These are phyloP conservation scores for Dendrolimus houi DNA, from an alignment of 2,888 invertebrate genomes.

Conservation along the genomic window DNA sequence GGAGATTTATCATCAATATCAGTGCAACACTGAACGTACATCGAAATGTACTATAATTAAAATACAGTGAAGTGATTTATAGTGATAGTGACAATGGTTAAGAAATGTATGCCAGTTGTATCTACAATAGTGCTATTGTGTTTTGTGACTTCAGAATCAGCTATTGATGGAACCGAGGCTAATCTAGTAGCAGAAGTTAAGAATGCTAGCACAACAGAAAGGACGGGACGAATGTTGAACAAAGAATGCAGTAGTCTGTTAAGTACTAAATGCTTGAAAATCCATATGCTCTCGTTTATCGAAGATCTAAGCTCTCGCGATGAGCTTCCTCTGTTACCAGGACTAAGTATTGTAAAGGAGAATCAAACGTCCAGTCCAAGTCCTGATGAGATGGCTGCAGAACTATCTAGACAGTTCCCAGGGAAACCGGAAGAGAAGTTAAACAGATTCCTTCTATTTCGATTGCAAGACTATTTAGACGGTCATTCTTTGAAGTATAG, in stretches of 20 bases:
- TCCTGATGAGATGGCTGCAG: slow-evolving; percentile 79
- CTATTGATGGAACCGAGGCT: slow-evolving; percentile 42
- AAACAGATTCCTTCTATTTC: slow-evolving; percentile 82
- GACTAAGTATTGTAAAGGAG: slow-evolving; percentile 85
- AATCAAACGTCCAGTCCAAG: slow-evolving; percentile 60
- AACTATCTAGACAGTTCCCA: slow-evolving; percentile 85
- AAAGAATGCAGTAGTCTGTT: slow-evolving; percentile 58
- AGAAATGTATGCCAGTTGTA: slow-evolving; percentile 32
- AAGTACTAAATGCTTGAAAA: slow-evolving; percentile 85
- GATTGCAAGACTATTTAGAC: slow-evolving; percentile 81
- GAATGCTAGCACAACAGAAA: slow-evolving; percentile 28
- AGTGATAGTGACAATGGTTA: slow-evolving; percentile 42
- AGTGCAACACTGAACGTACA: slow-evolving; percentile 35
- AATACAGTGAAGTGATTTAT: slow-evolving; percentile 25
- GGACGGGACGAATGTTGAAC: slow-evolving; percentile 41
- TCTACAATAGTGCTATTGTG: slow-evolving; percentile 35
- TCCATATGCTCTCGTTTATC: slow-evolving; percentile 85
- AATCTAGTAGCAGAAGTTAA: slow-evolving; percentile 33
- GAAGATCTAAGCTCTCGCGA: slow-evolving; percentile 84
- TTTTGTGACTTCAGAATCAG: slow-evolving; percentile 28
- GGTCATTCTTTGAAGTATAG: slow-evolving; percentile 84
- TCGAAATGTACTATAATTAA: slow-evolving; percentile 41
- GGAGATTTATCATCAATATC: slow-evolving; percentile 31
- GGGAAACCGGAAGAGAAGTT: slow-evolving; percentile 85
- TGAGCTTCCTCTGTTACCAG: slow-evolving; percentile 82